Base-by-base conservation (phyloP, 2,797 vertebrate genomes). In the Otolemur crassicaudatus region DNA sequence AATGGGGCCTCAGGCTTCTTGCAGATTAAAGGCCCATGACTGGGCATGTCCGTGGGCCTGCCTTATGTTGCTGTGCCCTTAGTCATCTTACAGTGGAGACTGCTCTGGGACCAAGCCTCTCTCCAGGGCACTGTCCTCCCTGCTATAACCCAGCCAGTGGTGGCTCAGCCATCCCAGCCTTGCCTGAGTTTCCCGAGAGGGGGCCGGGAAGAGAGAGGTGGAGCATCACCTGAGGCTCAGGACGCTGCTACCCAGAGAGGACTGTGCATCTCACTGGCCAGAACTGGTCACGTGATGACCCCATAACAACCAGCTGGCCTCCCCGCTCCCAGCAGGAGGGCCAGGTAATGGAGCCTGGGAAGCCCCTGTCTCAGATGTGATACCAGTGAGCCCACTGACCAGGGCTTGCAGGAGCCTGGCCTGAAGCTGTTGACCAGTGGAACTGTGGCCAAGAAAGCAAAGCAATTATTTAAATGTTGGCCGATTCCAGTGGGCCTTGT, bases 401-500 rank as follows among this genome's bases (percentile, higher is more conserved):
- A 7, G 5, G 1, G 3, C 9, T 37, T 4, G 9, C 1, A 1
- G 8, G 23, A 53, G 37, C 53, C 37, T 4, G 3, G n/a, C 4
- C 0, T 49, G 27, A 1, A 3, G 56, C 10, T 1, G 0, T 0
- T 0, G 60, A 12, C 0, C 2, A 70, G 10, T 4, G 65, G 29
- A 49, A 34, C 34, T 1, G 23, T 0, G 29, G n/a, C 49, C 1
- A 0, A 7, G 79, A 37, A 37, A 56, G 81, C 60, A 5, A n/a
- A 58, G 70, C 0, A 11, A 9, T 80, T 13, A 25, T n/a, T 43
- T 53, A 56, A 97, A 89, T 63, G 94, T 96, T 0, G 61, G 86
- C 87, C 81, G 81, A 77, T 94, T 96, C 72, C 88, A 93, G 94
- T 95, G 96, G 69, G 69, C 16, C 25, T 87, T 80, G 92, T 95